Evolutionary conservation across 2,888 invertebrate species (phyloP).

Genomic region (Eucera pruinosa): DNA sequence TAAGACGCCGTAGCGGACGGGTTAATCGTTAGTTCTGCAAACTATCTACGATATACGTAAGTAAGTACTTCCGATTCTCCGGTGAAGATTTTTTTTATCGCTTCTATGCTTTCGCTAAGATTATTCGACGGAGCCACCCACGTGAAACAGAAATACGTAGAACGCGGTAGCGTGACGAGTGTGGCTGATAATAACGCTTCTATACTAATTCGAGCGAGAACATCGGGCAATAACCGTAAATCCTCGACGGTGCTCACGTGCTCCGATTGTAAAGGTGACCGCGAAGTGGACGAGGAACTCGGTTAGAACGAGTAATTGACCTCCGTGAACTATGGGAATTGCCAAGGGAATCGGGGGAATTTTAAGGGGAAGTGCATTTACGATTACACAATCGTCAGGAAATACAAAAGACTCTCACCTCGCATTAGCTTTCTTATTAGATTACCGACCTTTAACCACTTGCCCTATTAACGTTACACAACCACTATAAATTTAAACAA

Average conservation of each 20-base stretch:
- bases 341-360: conserved; percentile 18
- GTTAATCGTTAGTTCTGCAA: too few relatives aligned
- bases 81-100: too few relatives aligned
- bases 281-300: conserved; percentile 38
- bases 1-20: too few relatives aligned
- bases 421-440: too few relatives aligned
- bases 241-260: conserved; percentile 43
- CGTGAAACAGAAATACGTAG: conserved; percentile 50
- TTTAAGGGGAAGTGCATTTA: too few relatives aligned
- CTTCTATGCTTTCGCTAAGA: neutral
- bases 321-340: conserved; percentile 30
- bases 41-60: neutral
- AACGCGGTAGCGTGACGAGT: conserved; percentile 59
- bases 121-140: conserved; percentile 37
- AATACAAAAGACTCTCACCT: too few relatives aligned
- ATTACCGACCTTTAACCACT: too few relatives aligned
- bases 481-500: too few relatives aligned
- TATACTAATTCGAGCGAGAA: conserved; percentile 60
- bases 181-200: conserved; percentile 58
- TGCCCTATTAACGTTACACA: too few relatives aligned
- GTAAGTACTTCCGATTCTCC: conserved; percentile 5
- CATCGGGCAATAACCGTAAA: conserved; percentile 55
- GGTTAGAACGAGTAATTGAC: conserved; percentile 32
- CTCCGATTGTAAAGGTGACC: conserved; percentile 52
- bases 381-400: too few relatives aligned